phyloP scores from a whole-genome alignment of 2,113 vertebrate species.

The Tetrax tetrax region DNA sequence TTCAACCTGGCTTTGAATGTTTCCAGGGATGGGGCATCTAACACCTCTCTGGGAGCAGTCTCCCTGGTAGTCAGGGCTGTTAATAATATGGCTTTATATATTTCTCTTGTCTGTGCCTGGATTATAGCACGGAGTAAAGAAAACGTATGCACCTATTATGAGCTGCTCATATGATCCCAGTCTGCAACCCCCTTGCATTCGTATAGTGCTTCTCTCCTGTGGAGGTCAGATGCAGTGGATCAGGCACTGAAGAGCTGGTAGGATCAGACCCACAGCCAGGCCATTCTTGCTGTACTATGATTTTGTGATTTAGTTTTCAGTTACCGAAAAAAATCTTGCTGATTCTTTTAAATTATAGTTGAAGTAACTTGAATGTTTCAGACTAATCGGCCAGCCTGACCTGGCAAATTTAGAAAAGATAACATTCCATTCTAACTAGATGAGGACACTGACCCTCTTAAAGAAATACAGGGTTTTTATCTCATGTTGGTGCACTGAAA shows the following conservation, averaged over 20 bases:
- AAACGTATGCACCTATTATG: neutral
- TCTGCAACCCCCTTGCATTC: neutral
- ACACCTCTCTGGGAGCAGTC: too few relatives aligned
- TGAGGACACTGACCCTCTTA: neutral
- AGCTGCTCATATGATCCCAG: neutral
- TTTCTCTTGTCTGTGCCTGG: neutral
- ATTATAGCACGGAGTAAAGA: neutral
- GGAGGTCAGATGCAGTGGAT: neutral
- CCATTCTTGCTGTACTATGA: neutral
- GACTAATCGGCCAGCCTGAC: neutral
- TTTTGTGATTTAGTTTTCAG: neutral
- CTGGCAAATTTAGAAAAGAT: neutral
- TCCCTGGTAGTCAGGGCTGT: neutral
- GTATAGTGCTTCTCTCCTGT: neutral
- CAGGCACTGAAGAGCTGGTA: neutral
- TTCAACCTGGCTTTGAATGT: too few relatives aligned
- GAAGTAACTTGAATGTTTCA: slow-evolving; percentile 2
- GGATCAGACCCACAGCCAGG: neutral
- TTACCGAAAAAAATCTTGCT: slow-evolving; percentile 27
- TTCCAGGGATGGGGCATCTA: too few relatives aligned
- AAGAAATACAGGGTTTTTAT: neutral
- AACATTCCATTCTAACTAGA: slow-evolving; percentile 18
- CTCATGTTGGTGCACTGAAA: neutral
- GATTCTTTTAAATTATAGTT: slow-evolving; percentile 38
- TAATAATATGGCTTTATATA: neutral